Evolutionary conservation across 2,113 vertebrate genomes (phyloP).

Genomic region (Microcebus griseorufus): DNA sequence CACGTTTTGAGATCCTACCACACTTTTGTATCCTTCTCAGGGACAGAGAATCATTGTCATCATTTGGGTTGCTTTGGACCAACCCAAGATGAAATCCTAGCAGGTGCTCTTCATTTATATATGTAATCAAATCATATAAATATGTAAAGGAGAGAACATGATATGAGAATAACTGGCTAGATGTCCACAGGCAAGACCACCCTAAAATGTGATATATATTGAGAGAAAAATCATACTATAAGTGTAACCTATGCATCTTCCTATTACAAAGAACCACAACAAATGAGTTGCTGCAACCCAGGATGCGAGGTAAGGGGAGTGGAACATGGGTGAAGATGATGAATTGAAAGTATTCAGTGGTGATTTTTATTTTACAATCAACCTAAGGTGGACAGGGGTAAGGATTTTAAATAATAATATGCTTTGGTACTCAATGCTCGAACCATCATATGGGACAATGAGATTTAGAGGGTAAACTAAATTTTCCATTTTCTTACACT

Average conservation of each 20-base stretch:
- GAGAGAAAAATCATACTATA: neutral
- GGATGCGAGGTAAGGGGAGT: neutral
- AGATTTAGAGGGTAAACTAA: neutral
- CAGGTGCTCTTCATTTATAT: neutral
- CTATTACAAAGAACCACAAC: neutral
- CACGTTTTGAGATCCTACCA: neutral
- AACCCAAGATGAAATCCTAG: neutral
- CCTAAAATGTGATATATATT: neutral
- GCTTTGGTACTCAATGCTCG: neutral
- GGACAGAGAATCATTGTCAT: neutral
- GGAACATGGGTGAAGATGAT: neutral
- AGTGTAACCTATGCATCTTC: neutral
- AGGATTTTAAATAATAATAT: neutral
- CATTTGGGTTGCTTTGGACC: too few relatives aligned
- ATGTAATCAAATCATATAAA: neutral
- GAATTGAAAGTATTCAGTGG: neutral
- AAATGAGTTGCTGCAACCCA: neutral
- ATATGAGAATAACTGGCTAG: neutral
- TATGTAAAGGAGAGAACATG: neutral
- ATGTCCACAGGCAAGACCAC: neutral
- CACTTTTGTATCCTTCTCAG: neutral
- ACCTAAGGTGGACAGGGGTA: neutral
- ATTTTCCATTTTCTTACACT: neutral
- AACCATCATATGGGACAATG: neutral
- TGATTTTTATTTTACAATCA: slow-evolving; percentile 6